These are phyloP conservation scores for Myotis brandtii DNA, from an alignment of 2,113 vertebrate genomes.

Conservation along the genomic window DNA sequence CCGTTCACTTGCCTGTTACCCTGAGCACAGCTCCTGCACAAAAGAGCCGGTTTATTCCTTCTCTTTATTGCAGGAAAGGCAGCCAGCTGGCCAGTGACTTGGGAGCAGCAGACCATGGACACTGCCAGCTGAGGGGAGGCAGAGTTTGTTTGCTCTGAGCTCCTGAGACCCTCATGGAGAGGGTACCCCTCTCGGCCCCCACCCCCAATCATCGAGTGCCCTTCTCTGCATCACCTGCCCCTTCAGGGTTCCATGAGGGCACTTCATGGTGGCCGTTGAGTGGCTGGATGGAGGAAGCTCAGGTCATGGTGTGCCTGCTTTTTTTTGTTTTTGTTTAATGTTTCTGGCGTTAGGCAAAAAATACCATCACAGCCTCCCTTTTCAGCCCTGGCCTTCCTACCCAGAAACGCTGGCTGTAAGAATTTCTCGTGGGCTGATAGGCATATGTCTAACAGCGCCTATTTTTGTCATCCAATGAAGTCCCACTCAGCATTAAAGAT, in stretches of 20 bases:
- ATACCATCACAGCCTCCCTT: background rate
- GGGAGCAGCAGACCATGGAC: background rate
- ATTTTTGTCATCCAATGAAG: background rate
- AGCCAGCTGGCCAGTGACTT: background rate
- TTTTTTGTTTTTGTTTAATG: background rate
- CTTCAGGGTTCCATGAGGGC: background rate
- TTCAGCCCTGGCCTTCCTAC: background rate
- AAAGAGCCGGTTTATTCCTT: background rate
- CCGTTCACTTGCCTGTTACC: fast-evolving
- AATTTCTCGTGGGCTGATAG: background rate
- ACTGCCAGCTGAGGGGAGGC: background rate
- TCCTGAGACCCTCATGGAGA: background rate
- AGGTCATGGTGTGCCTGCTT: background rate
- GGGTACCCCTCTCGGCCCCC: background rate
- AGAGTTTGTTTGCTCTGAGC: background rate
- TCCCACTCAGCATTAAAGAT: background rate
- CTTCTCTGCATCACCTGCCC: background rate
- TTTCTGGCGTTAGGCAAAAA: background rate
- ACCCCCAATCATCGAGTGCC: background rate
- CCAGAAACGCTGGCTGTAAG: background rate
- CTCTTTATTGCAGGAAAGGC: background rate
- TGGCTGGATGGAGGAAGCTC: background rate
- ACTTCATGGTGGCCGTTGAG: background rate
- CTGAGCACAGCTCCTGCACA: background rate
- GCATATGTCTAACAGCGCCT: background rate